Evolutionary conservation across 2,113 vertebrate genomes (phyloP).

Genomic region (Amazona guildingii): DNA sequence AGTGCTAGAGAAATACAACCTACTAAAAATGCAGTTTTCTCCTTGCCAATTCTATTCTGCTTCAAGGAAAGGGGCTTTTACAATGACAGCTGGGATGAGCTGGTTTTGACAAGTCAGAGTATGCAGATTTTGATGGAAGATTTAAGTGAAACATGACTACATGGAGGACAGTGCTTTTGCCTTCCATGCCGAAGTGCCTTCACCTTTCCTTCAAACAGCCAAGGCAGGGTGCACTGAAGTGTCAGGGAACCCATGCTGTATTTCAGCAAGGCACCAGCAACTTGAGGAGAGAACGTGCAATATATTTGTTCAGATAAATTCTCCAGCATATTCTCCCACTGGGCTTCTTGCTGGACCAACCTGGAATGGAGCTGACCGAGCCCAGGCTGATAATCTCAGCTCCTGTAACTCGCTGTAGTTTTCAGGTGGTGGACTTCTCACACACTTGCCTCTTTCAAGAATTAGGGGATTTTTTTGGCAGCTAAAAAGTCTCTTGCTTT

Average conservation of each 20-base stretch:
- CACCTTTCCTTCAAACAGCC: neutral
- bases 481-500: neutral
- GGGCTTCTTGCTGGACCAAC: neutral
- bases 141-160: constrained; percentile 4
- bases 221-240: neutral
- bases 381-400: neutral
- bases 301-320: neutral
- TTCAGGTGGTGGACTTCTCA: neutral
- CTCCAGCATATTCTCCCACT: neutral
- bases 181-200: neutral
- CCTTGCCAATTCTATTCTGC: constrained; percentile 48
- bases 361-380: neutral
- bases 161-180: neutral
- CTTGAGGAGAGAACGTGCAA: neutral
- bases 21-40: constrained; percentile 35
- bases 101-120: constrained; percentile 61
- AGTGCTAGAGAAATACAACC: constrained; percentile 7
- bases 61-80: constrained; percentile 40
- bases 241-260: neutral
- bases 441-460: neutral
- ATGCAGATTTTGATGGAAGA: constrained; percentile 29
- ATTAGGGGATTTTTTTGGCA: neutral
- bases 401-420: neutral
- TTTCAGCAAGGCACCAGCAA: neutral
- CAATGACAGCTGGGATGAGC: constrained; percentile 42